Evolutionary conservation across 2,113 vertebrate species (phyloP).

Genomic region (Numenius arquata): DNA sequence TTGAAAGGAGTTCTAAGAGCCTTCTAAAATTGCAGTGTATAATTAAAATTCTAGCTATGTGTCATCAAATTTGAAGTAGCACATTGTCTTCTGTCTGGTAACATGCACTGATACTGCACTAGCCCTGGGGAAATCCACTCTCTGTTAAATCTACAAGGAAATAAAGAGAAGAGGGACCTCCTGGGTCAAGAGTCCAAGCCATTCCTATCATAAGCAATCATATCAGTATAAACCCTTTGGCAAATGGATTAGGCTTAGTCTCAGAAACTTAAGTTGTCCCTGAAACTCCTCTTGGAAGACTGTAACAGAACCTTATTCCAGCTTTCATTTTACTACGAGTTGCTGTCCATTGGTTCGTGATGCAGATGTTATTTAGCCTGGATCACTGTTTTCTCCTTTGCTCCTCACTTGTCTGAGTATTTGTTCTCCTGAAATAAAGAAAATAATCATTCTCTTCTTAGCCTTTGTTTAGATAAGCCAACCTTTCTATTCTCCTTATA

Average conservation of each 20-base stretch:
- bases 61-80: not conserved
- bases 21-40: not conserved
- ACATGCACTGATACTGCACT: not conserved
- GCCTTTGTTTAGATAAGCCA: not conserved
- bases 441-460: not conserved
- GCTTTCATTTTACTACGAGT: not conserved
- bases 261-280: not conserved
- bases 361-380: not conserved
- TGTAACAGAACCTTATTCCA: not conserved
- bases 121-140: constrained; percentile 30
- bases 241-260: not conserved
- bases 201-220: not conserved
- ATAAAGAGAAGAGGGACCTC: not conserved
- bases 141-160: not conserved
- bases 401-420: not conserved
- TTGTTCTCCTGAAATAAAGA: not conserved
- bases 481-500: not conserved
- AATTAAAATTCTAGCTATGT: constrained; percentile 1
- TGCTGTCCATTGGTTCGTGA: not conserved
- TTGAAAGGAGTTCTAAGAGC: not conserved
- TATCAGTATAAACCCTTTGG: not conserved
- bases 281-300: not conserved
- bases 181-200: constrained; percentile 1
- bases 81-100: not conserved
- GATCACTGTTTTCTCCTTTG: not conserved